These are phyloP conservation scores for Pithys albifrons DNA, from an alignment of 2,113 vertebrate species.

Conservation along the genomic window DNA sequence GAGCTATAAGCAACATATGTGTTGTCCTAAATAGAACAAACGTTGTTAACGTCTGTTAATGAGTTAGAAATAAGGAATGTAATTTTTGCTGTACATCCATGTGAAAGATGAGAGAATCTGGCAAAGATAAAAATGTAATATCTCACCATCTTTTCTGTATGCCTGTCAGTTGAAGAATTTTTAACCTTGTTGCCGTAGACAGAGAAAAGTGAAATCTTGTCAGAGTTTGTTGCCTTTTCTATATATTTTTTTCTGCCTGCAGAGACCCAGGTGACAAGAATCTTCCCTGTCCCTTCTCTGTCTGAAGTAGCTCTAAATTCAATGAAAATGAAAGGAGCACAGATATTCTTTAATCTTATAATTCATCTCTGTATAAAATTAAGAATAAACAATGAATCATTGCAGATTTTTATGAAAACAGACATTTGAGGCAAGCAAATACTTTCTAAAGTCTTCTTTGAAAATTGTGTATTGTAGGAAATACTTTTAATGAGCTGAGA, in stretches of 20 bases:
- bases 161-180: neutral
- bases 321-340: neutral
- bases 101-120: neutral
- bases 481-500: neutral
- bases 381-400: neutral
- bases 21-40: neutral
- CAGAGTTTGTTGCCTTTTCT: neutral
- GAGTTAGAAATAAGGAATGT: neutral
- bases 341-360: neutral
- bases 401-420: neutral
- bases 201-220: neutral
- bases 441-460: neutral
- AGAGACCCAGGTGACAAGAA: neutral
- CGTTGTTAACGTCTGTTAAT: neutral
- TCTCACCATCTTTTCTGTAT: neutral
- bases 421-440: neutral
- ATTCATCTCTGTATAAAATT: neutral
- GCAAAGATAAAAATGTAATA: neutral
- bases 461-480: neutral
- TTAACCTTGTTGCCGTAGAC: neutral
- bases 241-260: neutral
- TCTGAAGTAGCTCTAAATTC: neutral
- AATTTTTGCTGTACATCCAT: neutral
- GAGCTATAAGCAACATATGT: neutral
- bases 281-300: neutral